phyloP scores from a whole-genome alignment of 1,140 invertebrate species.

The Ips nitidus region DNA sequence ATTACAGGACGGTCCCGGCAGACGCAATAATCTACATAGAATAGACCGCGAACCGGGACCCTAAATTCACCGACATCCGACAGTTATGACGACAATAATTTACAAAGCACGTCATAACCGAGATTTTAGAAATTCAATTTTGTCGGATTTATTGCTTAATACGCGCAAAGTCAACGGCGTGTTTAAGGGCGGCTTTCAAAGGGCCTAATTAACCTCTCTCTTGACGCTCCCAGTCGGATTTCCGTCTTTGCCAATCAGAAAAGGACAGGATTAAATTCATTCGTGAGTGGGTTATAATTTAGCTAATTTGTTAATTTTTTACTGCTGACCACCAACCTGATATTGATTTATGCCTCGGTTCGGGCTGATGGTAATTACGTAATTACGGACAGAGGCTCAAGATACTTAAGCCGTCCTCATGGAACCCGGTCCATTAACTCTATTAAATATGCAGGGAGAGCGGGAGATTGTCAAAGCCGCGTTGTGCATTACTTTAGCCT shows the following conservation, averaged over 20 bases:
- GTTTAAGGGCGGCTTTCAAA: conserved; percentile 23
- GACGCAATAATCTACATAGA: neutral
- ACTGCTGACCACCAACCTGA: neutral
- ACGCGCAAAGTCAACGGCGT: conserved; percentile 28
- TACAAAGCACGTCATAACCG: conserved; percentile 28
- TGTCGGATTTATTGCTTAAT: conserved; percentile 30
- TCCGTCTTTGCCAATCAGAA: conserved; percentile 1
- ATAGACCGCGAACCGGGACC: neutral
- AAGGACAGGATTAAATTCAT: neutral
- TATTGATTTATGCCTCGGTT: conserved; percentile 3
- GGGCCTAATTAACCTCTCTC: conserved; percentile 22
- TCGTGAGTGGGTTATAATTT: neutral
- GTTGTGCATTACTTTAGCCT: neutral
- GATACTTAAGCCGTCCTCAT: neutral
- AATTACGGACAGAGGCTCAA: conserved; percentile 10
- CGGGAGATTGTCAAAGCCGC: neutral
- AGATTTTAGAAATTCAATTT: conserved; percentile 34
- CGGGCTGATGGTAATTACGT: conserved; percentile 5
- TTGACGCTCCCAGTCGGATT: conserved; percentile 10
- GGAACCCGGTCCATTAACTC: conserved; percentile 1
- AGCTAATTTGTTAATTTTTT: neutral
- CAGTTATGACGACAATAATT: conserved; percentile 32
- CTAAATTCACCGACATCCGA: conserved; percentile 19
- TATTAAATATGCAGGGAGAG: neutral
- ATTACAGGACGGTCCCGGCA: neutral